These are phyloP conservation scores for Tethea ocularis DNA, from an alignment of 2,888 invertebrate species.

Conservation along the genomic window DNA sequence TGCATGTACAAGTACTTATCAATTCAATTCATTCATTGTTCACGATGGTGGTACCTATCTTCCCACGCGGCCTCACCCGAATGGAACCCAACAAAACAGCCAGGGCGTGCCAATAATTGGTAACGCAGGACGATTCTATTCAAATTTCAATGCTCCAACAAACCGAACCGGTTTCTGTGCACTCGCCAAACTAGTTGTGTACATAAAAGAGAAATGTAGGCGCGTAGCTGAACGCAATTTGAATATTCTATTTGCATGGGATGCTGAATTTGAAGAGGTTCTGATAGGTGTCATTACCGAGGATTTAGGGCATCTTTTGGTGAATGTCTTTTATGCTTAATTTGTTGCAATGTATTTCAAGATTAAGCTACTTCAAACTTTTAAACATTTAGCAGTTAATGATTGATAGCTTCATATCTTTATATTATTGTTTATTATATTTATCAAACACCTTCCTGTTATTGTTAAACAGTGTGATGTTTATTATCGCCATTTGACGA, in stretches of 20 bases:
- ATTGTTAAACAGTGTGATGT: no score
- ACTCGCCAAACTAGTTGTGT: slow-evolving; percentile 8
- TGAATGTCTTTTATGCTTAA: not conserved
- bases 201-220: slow-evolving; percentile 5
- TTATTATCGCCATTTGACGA: no score
- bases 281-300: not conserved
- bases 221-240: not conserved
- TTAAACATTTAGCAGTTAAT: no score
- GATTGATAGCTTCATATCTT: no score
- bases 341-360: not conserved
- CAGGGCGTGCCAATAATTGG: slow-evolving; percentile 14
- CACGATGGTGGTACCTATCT: not conserved
- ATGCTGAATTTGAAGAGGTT: not conserved
- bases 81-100: not conserved
- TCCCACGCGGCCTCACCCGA: slow-evolving; percentile 4
- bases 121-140: slow-evolving; percentile 14
- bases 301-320: not conserved
- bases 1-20: not conserved
- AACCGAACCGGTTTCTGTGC: slow-evolving; percentile 11
- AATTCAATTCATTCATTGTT: not conserved
- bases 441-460: no score
- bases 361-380: no score
- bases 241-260: slow-evolving; percentile 6
- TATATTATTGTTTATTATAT: no score
- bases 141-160: slow-evolving; percentile 13